phyloP scores from a whole-genome alignment of 30 jellyfish, hydroid and myxozoan species.

The Hydractinia echinata region DNA sequence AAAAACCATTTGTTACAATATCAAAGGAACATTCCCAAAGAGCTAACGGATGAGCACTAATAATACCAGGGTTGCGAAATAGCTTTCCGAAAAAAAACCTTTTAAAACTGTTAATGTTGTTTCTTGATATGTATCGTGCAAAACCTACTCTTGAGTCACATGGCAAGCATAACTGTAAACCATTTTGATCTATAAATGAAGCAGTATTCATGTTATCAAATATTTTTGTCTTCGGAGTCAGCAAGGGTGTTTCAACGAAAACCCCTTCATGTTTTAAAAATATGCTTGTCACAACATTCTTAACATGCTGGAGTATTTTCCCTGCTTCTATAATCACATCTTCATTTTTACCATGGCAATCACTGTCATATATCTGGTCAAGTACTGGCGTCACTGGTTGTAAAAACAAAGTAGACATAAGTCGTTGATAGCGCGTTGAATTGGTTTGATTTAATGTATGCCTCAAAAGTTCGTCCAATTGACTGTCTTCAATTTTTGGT shows the following conservation, averaged over 20 bases:
- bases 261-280: slow-evolving; percentile 75
- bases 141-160: slow-evolving; percentile 80
- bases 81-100: slow-evolving; percentile 63
- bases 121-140: slow-evolving; percentile 77
- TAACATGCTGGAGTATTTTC: slow-evolving; percentile 60
- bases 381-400: slow-evolving; percentile 70
- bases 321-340: slow-evolving; percentile 35
- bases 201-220: slow-evolving; percentile 54
- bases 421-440: slow-evolving; percentile 70
- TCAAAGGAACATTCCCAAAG: slow-evolving; percentile 86
- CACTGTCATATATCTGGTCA: slow-evolving; percentile 70
- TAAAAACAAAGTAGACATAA: slow-evolving; percentile 65
- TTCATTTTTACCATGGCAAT: slow-evolving; percentile 52
- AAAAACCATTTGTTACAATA: slow-evolving; percentile 49
- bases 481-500: slow-evolving; percentile 77
- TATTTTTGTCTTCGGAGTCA: slow-evolving; percentile 61
- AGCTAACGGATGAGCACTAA: slow-evolving; percentile 81
- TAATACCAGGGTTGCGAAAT: slow-evolving; percentile 51
- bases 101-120: slow-evolving; percentile 45
- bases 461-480: slow-evolving; percentile 70
- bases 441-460: slow-evolving; percentile 73
- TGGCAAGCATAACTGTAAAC: slow-evolving; percentile 73
- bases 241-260: slow-evolving; percentile 54
- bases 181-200: slow-evolving; percentile 73
- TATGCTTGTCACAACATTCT: slow-evolving; percentile 33